Percentiles rank a stretch among this genome's conserved stretches.
phyloP scores from a whole-genome alignment of 2,797 vertebrate genomes.

The Paedocypris micromegethes region DNA sequence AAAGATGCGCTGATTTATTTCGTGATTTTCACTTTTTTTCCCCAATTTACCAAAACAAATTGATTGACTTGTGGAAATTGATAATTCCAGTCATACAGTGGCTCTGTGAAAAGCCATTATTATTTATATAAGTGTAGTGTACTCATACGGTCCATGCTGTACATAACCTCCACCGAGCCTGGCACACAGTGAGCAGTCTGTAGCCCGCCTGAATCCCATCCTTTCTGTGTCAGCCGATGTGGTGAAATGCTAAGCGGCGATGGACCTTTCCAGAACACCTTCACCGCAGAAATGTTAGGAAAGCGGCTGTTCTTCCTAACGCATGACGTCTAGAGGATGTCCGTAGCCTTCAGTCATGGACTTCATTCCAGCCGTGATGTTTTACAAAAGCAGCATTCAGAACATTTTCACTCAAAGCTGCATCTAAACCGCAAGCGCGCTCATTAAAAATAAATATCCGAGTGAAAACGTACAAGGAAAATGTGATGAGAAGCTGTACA shows the following conservation, averaged over 20 bases:
- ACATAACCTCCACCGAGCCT: slow-evolving; percentile 6
- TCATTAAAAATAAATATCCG: slow-evolving; percentile 20
- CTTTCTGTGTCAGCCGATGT: slow-evolving; percentile 45
- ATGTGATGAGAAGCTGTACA: neutral
- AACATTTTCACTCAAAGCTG: slow-evolving; percentile 35
- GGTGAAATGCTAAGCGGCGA: slow-evolving; percentile 41
- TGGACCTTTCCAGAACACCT: slow-evolving; percentile 50
- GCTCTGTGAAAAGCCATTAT: too few relatives aligned
- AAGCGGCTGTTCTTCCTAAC: slow-evolving; percentile 59
- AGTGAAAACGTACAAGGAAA: neutral
- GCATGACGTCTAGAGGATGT: slow-evolving; percentile 21
- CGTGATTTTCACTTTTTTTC: too few relatives aligned
- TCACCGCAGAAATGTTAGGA: slow-evolving; percentile 46
- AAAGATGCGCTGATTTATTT: too few relatives aligned
- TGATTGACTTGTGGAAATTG: too few relatives aligned
- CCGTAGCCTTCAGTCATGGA: slow-evolving; percentile 34
- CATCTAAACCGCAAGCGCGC: slow-evolving; percentile 8
- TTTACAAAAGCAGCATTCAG: slow-evolving; percentile 59
- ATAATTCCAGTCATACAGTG: too few relatives aligned
- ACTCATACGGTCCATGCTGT: too few relatives aligned
- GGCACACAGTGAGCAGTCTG: slow-evolving; percentile 17
- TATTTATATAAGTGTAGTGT: too few relatives aligned
- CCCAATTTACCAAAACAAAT: too few relatives aligned
- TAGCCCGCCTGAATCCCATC: slow-evolving; percentile 26
- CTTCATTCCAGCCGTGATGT: slow-evolving; percentile 37